Percentiles rank a stretch among this genome's conserved stretches.
Evolutionary conservation across 2,888 invertebrate genomes (phyloP).

Genomic region (Epiblema foenella): DNA sequence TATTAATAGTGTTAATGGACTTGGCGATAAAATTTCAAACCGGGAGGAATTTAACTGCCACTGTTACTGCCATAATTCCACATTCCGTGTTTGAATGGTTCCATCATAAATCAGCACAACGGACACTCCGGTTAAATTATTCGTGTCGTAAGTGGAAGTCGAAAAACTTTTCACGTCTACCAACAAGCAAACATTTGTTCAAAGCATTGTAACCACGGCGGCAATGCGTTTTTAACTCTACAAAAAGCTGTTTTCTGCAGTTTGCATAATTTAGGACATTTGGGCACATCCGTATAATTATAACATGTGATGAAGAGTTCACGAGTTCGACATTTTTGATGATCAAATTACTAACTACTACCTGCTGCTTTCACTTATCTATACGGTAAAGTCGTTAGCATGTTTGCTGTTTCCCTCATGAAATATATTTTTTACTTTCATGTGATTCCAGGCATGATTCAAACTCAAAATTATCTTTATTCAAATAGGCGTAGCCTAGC

Average conservation of each 20-base stretch:
- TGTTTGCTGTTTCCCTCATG: not conserved
- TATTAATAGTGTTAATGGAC: conserved; percentile 41
- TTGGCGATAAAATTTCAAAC: conserved; percentile 26
- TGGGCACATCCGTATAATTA: too few species aligned
- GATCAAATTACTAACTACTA: too few species aligned
- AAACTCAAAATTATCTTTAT: too few species aligned
- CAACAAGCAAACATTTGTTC: not conserved
- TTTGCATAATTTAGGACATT: too few species aligned
- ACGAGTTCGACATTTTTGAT: too few species aligned
- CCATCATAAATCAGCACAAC: not conserved
- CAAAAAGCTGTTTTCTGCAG: not conserved
- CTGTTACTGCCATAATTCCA: not conserved
- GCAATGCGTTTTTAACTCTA: not conserved
- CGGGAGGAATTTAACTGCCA: conserved; percentile 19
- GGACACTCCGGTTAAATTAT: conserved; percentile 1
- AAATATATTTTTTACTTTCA: not conserved
- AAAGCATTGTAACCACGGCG: not conserved
- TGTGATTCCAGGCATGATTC: conserved; percentile 5
- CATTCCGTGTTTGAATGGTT: conserved; percentile 19
- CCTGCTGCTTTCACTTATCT: not conserved
- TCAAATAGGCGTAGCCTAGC: too few species aligned
- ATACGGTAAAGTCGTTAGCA: not conserved
- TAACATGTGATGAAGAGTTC: too few species aligned
- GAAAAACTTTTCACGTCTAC: conserved; percentile 1
- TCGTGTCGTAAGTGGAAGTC: not conserved